Conservation (phyloP, 92 coral and sea anemone species). For the Porites lobata region DNA sequence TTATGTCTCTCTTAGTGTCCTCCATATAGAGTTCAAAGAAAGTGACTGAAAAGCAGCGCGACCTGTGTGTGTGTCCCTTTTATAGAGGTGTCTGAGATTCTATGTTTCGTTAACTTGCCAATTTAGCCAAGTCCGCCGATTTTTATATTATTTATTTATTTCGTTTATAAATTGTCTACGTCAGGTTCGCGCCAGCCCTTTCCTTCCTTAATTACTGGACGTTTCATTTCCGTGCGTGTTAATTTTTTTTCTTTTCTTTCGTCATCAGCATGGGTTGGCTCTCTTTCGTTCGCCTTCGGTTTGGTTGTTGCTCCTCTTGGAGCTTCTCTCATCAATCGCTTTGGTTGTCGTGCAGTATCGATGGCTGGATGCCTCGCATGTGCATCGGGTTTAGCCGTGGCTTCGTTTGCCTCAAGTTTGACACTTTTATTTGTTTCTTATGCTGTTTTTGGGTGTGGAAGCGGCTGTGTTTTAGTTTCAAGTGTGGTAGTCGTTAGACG, state of each 20-base stretch:
- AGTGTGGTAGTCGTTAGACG: background rate
- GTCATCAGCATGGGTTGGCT: conserved; percentile 67
- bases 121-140: no score
- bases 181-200: no score
- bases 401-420: conserved; percentile 56
- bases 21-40: no score
- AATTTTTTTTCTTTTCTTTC: background rate
- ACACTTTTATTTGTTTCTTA: conserved; percentile 24
- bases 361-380: conserved; percentile 47
- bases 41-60: no score
- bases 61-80: no score
- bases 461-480: conserved; percentile 8
- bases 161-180: no score
- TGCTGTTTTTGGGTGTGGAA: conserved; percentile 17
- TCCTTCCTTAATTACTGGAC: no score
- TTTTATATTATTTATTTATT: no score
- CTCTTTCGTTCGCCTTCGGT: conserved; percentile 22
- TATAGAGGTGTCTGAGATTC: no score
- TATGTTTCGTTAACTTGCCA: no score
- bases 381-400: conserved; percentile 36
- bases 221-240: no score
- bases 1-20: no score
- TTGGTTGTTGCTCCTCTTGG: conserved; percentile 31
- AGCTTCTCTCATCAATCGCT: conserved; percentile 57
- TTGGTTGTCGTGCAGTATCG: conserved; percentile 44